Conservation (phyloP, 2,888 invertebrate species). For the Synergus gifuensis region DNA sequence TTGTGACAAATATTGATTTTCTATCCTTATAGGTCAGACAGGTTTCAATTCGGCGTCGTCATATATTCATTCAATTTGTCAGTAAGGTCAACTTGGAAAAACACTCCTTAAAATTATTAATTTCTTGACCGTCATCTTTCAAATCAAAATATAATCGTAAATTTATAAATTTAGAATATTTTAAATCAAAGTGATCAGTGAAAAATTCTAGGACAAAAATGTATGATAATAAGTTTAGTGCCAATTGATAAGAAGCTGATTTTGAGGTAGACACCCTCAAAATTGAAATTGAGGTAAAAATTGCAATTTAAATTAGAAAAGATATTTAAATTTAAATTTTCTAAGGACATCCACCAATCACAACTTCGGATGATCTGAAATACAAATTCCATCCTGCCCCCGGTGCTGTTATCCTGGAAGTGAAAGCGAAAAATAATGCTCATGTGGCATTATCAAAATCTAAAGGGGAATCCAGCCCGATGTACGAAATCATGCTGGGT, state of each 20-base stretch:
- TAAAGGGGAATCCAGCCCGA: conserved; percentile 81
- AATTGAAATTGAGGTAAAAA: neutral
- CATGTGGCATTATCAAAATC: conserved; percentile 82
- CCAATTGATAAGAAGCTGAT: neutral
- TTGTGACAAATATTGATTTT: conserved; percentile 31
- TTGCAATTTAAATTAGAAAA: neutral
- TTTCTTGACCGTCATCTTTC: neutral
- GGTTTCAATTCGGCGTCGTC: conserved; percentile 4
- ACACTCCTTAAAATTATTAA: conserved; percentile 14
- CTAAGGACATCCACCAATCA: conserved; percentile 80
- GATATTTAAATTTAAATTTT: neutral
- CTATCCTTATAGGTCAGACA: conserved; percentile 30
- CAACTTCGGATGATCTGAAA: conserved; percentile 81
- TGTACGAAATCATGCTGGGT: conserved; percentile 85
- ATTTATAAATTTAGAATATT: neutral
- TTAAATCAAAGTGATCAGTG: neutral
- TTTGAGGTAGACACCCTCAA: neutral
- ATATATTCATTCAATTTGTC: conserved; percentile 27
- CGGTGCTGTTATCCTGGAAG: conserved; percentile 80
- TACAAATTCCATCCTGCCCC: conserved; percentile 82
- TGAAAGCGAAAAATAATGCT: conserved; percentile 83
- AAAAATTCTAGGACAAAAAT: neutral
- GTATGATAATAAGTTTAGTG: neutral
- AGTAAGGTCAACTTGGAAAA: conserved; percentile 4
- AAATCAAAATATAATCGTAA: neutral